These are phyloP conservation scores for Pocota personata DNA, from an alignment of 2,888 invertebrate genomes.

Conservation along the genomic window DNA sequence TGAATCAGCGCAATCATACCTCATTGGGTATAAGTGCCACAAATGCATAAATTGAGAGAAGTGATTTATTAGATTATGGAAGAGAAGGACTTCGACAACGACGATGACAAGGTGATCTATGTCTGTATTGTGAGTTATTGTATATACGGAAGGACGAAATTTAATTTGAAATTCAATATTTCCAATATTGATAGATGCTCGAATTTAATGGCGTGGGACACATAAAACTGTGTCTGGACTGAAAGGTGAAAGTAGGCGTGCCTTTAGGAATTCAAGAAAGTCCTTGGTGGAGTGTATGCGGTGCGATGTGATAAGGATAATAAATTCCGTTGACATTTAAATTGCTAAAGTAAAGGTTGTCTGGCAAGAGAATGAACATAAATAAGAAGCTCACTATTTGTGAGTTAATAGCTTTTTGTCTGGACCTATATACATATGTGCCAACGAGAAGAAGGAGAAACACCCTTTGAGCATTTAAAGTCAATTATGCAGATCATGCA, in stretches of 20 bases:
- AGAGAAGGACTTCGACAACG: background rate
- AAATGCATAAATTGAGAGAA: conserved; percentile 3
- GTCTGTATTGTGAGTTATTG: background rate
- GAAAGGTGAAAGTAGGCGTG: background rate
- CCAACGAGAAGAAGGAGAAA: background rate
- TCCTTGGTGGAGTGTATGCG: background rate
- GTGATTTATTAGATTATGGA: conserved; percentile 36
- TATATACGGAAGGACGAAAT: background rate
- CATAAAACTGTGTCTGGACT: background rate
- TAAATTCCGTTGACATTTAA: conserved; percentile 18
- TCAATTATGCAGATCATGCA: too few relatives aligned
- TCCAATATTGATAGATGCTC: background rate
- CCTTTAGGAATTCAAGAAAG: background rate
- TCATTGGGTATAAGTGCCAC: conserved; percentile 6
- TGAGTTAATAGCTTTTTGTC: background rate
- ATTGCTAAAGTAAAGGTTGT: conserved; percentile 3
- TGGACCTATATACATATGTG: background rate
- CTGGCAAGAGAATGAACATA: conserved; percentile 9
- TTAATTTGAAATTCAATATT: conserved; percentile 20
- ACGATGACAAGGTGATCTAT: background rate
- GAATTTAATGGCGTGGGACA: background rate
- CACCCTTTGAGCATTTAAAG: background rate
- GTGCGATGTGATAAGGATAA: conserved; percentile 2
- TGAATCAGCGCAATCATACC: background rate
- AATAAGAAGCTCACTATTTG: conserved; percentile 11